These are phyloP conservation scores for Nematopogon swammerdamellus DNA, from an alignment of 2,888 invertebrate genomes.

Conservation along the genomic window DNA sequence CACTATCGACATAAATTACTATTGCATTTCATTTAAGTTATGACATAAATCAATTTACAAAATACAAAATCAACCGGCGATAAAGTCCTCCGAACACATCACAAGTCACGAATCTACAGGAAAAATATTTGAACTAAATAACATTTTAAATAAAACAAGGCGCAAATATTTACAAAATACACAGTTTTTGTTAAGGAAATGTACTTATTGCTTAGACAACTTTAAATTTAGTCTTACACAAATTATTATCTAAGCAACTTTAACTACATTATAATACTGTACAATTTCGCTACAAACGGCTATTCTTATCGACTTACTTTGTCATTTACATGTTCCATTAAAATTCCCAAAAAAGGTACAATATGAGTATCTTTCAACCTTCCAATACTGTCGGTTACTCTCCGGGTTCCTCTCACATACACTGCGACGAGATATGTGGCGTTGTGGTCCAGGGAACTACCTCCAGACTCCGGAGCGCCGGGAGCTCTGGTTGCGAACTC, in stretches of 20 bases:
- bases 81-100: constrained; percentile 40
- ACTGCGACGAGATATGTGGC: no score
- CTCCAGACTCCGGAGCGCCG: no score
- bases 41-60: constrained; percentile 46
- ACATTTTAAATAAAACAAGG: constrained; percentile 34
- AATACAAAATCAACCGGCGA: constrained; percentile 23
- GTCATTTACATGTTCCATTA: neutral
- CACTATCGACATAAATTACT: constrained; percentile 53
- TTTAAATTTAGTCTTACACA: neutral
- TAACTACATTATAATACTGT: constrained; percentile 51
- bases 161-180: constrained; percentile 53
- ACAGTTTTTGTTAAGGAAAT: constrained; percentile 22
- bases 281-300: constrained; percentile 42
- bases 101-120: constrained; percentile 30
- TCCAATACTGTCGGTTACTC: no score
- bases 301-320: neutral
- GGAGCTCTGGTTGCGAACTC: no score
- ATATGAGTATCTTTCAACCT: no score
- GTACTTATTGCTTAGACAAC: neutral
- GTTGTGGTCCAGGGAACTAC: no score
- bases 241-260: constrained; percentile 29
- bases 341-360: no score
- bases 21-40: constrained; percentile 49
- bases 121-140: constrained; percentile 29
- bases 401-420: no score